These are phyloP conservation scores for Carettochelys insculpta DNA, from an alignment of 2,113 vertebrate species.

Conservation along the genomic window DNA sequence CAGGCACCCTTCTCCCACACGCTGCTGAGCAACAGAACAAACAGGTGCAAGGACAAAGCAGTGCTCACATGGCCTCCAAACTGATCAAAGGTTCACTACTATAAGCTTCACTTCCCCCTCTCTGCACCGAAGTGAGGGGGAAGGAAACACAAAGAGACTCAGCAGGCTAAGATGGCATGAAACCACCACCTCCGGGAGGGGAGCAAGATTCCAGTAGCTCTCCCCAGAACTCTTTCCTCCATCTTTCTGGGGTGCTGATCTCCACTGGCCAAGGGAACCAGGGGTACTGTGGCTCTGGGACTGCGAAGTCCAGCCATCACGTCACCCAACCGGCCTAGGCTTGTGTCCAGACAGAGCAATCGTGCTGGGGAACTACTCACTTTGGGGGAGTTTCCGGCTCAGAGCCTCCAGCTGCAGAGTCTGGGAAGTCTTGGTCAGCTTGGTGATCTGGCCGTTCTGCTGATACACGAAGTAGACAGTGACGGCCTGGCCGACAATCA, in stretches of 20 bases:
- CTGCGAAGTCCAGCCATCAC: background rate
- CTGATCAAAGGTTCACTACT: background rate
- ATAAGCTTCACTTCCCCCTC: background rate
- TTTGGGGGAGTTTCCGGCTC: conserved; percentile 67
- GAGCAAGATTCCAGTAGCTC: no score
- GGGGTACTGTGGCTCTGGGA: background rate
- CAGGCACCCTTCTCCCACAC: background rate
- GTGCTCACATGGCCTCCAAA: background rate
- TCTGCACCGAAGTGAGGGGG: background rate
- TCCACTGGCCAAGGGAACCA: background rate
- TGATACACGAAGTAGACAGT: conserved; percentile 85
- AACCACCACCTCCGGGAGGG: background rate
- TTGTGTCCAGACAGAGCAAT: accelerated
- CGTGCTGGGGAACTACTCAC: conserved; percentile 62
- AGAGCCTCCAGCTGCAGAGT: conserved; percentile 79
- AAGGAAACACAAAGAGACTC: background rate
- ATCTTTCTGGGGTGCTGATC: background rate
- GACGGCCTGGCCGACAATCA: conserved; percentile 89
- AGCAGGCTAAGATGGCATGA: background rate
- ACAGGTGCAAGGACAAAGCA: background rate
- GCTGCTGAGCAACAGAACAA: background rate
- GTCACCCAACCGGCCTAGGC: accelerated
- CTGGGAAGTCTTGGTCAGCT: conserved; percentile 78
- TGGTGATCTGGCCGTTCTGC: conserved; percentile 84
- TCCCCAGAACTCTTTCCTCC: background rate